phyloP scores from a whole-genome alignment of 2,113 vertebrate genomes.

The Ophthalmolycus amberensis region DNA sequence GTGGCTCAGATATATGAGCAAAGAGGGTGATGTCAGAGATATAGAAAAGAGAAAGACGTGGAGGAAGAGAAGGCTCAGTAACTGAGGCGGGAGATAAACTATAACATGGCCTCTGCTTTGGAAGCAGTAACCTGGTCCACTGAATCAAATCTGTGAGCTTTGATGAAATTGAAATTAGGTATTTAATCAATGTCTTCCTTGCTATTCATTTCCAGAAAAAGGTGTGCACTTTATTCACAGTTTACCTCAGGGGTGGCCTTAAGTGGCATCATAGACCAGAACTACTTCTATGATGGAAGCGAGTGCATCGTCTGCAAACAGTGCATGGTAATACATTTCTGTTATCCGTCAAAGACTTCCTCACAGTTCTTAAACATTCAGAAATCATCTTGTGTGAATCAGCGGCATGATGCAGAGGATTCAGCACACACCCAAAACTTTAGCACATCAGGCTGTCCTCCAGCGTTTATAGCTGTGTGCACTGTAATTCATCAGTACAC shows the following conservation, averaged over 20 bases:
- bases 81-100: conserved; percentile 11
- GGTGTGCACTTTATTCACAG: neutral
- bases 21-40: conserved; percentile 34
- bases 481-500: too few species aligned
- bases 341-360: neutral
- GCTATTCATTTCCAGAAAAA: neutral
- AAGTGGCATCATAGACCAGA: neutral
- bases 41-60: neutral
- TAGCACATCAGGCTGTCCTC: neutral
- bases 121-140: neutral
- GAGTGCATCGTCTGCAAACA: neutral
- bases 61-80: neutral
- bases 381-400: too few species aligned
- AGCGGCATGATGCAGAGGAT: neutral
- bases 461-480: too few species aligned
- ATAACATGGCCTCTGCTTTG: neutral
- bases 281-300: neutral
- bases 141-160: neutral
- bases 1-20: conserved; percentile 31
- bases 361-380: neutral
- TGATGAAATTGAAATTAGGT: neutral
- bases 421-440: neutral
- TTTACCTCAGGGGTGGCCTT: too few species aligned
- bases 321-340: neutral
- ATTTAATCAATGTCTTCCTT: neutral